These are phyloP conservation scores for Drosophila maculinotata DNA, from an alignment of 2,888 invertebrate genomes.

Conservation along the genomic window DNA sequence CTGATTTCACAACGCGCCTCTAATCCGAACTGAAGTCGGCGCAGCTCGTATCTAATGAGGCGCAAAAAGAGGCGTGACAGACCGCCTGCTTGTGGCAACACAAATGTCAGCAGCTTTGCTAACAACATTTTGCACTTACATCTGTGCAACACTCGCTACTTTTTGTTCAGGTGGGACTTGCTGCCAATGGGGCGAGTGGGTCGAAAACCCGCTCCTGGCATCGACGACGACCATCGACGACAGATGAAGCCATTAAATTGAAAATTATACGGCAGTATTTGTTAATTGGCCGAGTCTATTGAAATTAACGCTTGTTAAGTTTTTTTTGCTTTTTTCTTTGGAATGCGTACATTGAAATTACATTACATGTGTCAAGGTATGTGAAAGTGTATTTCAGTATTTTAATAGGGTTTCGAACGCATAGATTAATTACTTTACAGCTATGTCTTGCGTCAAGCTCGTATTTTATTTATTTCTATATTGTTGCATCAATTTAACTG, in stretches of 20 bases:
- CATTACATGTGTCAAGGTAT: neutral
- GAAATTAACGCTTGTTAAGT: conserved; percentile 61
- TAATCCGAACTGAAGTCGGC: conserved; percentile 6
- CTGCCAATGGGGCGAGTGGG: conserved; percentile 37
- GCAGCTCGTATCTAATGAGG: conserved; percentile 69
- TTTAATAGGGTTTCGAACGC: neutral
- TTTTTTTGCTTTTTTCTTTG: neutral
- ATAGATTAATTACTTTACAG: too few species aligned
- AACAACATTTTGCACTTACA: conserved; percentile 77
- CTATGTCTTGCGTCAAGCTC: too few species aligned
- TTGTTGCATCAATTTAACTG: too few species aligned
- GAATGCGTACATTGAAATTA: neutral
- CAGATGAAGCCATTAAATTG: conserved; percentile 78
- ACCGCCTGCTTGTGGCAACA: conserved; percentile 56
- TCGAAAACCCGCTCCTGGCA: conserved; percentile 44
- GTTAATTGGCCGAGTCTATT: conserved; percentile 73
- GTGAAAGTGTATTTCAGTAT: neutral
- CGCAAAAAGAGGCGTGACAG: conserved; percentile 73
- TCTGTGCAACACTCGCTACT: neutral
- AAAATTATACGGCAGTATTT: conserved; percentile 68
- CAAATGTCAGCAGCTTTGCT: conserved; percentile 75
- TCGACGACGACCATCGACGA: conserved; percentile 8
- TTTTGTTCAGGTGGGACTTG: conserved; percentile 20
- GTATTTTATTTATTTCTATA: neutral
- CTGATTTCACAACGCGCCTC: conserved; percentile 38